These are phyloP conservation scores for Catostylus mosaicus DNA, from an alignment of 30 jellyfish, hydroid and myxozoan species.

Conservation along the genomic window DNA sequence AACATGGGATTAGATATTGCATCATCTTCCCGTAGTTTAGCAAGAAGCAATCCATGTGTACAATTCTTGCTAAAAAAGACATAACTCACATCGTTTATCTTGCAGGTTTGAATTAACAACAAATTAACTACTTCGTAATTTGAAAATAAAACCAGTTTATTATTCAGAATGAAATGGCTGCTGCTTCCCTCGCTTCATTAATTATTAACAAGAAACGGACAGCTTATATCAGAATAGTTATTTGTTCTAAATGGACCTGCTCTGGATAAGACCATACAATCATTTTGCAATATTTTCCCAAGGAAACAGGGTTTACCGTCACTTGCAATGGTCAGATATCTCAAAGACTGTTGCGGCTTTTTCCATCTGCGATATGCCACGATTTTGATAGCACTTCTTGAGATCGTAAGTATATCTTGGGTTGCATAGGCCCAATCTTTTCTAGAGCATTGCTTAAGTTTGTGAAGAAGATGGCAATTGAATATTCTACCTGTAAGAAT, in stretches of 20 bases:
- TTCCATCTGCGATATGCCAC: slow-evolving; percentile 68
- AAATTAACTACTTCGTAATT: too few species aligned
- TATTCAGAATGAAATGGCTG: not conserved
- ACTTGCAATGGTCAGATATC: slow-evolving; percentile 43
- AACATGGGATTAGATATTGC: too few species aligned
- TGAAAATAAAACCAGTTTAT: too few species aligned
- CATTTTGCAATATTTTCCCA: not conserved
- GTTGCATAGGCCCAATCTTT: not conserved
- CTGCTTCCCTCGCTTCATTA: slow-evolving; percentile 11
- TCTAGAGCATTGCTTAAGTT: not conserved
- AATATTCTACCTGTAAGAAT: not conserved
- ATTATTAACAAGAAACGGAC: not conserved
- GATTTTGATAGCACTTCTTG: slow-evolving; percentile 30
- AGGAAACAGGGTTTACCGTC: not conserved
- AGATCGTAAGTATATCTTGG: slow-evolving; percentile 32
- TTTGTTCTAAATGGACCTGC: slow-evolving; percentile 6
- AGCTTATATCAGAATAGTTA: not conserved
- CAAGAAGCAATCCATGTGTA: too few species aligned
- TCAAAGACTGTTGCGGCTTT: slow-evolving; percentile 67
- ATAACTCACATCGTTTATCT: too few species aligned
- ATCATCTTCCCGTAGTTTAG: too few species aligned
- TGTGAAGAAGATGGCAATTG: not conserved
- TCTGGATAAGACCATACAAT: not conserved
- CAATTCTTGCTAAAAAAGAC: too few species aligned
- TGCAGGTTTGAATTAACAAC: too few species aligned